A percentile compares a stretch with the other conserved stretches of the same genome.
These are phyloP conservation scores for Luehdorfia chinensis DNA, from an alignment of 1,140 invertebrate genomes.

Conservation along the genomic window DNA sequence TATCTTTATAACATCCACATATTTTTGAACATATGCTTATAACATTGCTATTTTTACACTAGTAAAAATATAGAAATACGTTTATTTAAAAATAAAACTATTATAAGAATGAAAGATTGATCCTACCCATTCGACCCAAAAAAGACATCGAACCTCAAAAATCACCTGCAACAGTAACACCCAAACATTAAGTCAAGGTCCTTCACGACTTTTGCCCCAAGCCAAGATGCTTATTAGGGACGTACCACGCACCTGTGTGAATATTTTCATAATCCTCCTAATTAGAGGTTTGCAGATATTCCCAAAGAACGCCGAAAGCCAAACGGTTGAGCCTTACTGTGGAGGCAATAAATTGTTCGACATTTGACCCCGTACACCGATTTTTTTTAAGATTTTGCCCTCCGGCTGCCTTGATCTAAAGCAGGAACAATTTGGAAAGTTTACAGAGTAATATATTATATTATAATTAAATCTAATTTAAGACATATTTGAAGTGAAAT, in stretches of 20 bases:
- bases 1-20: too few relatives aligned
- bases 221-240: slow-evolving; percentile 72
- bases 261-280: slow-evolving; percentile 75
- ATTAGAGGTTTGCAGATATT: slow-evolving; percentile 74
- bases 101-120: too few relatives aligned
- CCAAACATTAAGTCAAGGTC: slow-evolving; percentile 61
- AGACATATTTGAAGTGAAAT: too few relatives aligned
- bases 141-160: slow-evolving; percentile 39
- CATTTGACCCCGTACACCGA: slow-evolving; percentile 67
- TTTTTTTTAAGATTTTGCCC: slow-evolving; percentile 70
- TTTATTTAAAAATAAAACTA: too few relatives aligned
- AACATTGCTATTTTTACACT: too few relatives aligned
- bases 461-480: background rate
- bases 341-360: slow-evolving; percentile 75
- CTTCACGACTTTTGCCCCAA: slow-evolving; percentile 66
- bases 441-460: slow-evolving; percentile 43
- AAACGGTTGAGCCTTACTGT: slow-evolving; percentile 66
- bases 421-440: slow-evolving; percentile 46
- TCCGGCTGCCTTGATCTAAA: slow-evolving; percentile 48
- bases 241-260: slow-evolving; percentile 72
- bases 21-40: too few relatives aligned
- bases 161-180: slow-evolving; percentile 65
- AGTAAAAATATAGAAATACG: too few relatives aligned
- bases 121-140: slow-evolving; percentile 54
- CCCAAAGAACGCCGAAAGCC: slow-evolving; percentile 63